Evolutionary conservation across 37 sponge, comb jelly and placozoan genomes (phyloP).

Genomic region (Ianthella basta): DNA sequence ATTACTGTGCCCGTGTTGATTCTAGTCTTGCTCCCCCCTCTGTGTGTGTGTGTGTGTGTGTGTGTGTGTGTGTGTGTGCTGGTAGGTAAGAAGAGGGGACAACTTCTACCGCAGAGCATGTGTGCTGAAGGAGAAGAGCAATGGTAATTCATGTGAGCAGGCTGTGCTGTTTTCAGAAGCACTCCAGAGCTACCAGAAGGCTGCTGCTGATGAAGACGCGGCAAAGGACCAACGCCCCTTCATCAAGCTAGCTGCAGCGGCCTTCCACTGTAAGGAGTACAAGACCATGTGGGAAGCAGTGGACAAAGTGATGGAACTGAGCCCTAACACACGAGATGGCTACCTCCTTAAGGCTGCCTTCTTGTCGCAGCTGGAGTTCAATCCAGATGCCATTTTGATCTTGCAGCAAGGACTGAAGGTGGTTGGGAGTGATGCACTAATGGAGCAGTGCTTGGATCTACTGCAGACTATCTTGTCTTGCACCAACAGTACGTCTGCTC

Average conservation of each 20-base stretch:
- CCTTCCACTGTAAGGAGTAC: constrained; percentile 9
- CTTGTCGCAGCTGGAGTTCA: not conserved
- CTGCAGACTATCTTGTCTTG: not conserved
- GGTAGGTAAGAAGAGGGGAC: constrained; percentile 6
- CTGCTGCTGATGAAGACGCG: not conserved
- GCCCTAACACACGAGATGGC: not conserved
- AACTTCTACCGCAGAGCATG: constrained; percentile 13
- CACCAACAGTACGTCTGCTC: not conserved
- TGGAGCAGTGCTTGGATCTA: constrained; percentile 24
- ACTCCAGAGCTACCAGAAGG: constrained; percentile 18
- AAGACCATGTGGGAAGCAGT: constrained; percentile 20
- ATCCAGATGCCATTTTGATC: not conserved
- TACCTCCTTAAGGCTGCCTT: constrained; percentile 10
- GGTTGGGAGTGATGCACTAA: not conserved
- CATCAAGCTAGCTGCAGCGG: not conserved
- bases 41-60: constrained; percentile 29
- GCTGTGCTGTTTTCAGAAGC: not conserved
- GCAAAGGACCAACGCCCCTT: not conserved
- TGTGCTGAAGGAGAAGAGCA: not conserved
- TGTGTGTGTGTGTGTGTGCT: constrained; percentile 41
- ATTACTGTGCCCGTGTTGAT: not conserved
- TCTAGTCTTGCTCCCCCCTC: not conserved
- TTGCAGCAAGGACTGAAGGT: not conserved
- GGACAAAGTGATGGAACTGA: not conserved
- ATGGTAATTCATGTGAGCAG: not conserved